Percentiles rank a stretch among this genome's conserved stretches.
Evolutionary conservation across 1,140 invertebrate genomes (phyloP).

Genomic region (Cyphomyrmex costatus): DNA sequence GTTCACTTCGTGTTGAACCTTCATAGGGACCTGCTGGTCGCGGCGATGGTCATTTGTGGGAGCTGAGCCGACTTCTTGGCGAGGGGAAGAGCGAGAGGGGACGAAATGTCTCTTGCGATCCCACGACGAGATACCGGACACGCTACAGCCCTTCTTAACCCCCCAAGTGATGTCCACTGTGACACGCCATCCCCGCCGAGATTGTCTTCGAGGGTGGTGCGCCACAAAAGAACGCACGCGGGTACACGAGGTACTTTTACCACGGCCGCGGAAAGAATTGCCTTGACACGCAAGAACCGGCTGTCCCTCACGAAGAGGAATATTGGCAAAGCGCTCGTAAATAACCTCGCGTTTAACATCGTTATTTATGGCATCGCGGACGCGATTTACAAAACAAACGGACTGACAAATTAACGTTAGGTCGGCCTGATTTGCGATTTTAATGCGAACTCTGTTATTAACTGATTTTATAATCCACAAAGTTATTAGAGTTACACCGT

Average conservation of each 20-base stretch:
- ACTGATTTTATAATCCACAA: background rate
- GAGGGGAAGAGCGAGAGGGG: slow-evolving; percentile 58
- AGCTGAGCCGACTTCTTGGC: slow-evolving; percentile 74
- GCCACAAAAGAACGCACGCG: slow-evolving; percentile 75
- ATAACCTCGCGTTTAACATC: slow-evolving; percentile 74
- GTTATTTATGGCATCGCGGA: slow-evolving; percentile 62
- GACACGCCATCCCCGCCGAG: slow-evolving; percentile 78
- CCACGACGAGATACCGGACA: slow-evolving; percentile 85
- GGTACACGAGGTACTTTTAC: slow-evolving; percentile 69
- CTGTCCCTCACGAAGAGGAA: slow-evolving; percentile 73
- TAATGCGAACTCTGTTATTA: slow-evolving; percentile 27
- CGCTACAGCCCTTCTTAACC: slow-evolving; percentile 80
- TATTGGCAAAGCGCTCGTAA: slow-evolving; percentile 71
- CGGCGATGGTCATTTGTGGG: slow-evolving; percentile 86
- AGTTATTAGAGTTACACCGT: background rate
- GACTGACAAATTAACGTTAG: slow-evolving; percentile 62
- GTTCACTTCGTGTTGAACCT: slow-evolving; percentile 69
- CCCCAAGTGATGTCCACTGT: slow-evolving; percentile 81
- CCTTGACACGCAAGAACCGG: slow-evolving; percentile 72
- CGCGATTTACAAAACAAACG: slow-evolving; percentile 58
- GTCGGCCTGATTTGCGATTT: background rate
- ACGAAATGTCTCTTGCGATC: slow-evolving; percentile 86
- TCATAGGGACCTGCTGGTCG: slow-evolving; percentile 65
- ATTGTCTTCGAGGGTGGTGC: slow-evolving; percentile 77
- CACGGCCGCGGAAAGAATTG: slow-evolving; percentile 74